Evolutionary conservation across 2,797 vertebrate genomes (phyloP).

Genomic region (Acestrorhynchus altus): DNA sequence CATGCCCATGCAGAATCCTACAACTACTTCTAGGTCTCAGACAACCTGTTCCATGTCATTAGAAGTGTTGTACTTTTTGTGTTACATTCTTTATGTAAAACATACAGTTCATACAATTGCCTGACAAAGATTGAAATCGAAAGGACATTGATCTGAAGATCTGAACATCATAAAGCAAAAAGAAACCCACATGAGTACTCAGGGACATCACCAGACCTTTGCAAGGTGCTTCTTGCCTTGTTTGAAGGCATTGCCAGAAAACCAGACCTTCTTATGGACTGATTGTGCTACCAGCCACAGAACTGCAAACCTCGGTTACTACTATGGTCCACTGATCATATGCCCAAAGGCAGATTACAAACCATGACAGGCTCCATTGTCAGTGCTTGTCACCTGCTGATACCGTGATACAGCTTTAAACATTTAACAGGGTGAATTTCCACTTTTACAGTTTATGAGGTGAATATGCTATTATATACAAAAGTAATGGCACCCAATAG

Average conservation of each 20-base stretch:
- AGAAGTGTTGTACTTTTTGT: not conserved
- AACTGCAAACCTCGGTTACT: slow-evolving; percentile 18
- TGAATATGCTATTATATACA: too few relatives aligned
- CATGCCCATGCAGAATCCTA: too few relatives aligned
- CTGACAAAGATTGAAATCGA: not conserved
- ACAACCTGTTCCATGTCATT: not conserved
- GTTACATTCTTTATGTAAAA: not conserved
- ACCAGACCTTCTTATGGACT: not conserved
- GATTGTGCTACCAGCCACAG: not conserved
- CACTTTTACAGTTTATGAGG: not conserved
- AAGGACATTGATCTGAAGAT: not conserved
- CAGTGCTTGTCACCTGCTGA: not conserved
- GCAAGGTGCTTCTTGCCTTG: not conserved
- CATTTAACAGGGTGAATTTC: not conserved
- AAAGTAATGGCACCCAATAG: not conserved
- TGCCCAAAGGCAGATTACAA: slow-evolving; percentile 15
- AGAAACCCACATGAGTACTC: not conserved
- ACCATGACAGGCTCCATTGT: slow-evolving; percentile 15
- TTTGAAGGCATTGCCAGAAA: not conserved
- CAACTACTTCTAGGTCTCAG: not conserved
- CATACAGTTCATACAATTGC: not conserved
- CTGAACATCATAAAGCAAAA: not conserved
- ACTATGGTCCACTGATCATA: slow-evolving; percentile 19
- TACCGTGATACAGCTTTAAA: too few relatives aligned
- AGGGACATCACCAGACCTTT: slow-evolving; percentile 1